phyloP scores from a whole-genome alignment of 2,797 vertebrate genomes.

The Enteromius fasciolatus region DNA sequence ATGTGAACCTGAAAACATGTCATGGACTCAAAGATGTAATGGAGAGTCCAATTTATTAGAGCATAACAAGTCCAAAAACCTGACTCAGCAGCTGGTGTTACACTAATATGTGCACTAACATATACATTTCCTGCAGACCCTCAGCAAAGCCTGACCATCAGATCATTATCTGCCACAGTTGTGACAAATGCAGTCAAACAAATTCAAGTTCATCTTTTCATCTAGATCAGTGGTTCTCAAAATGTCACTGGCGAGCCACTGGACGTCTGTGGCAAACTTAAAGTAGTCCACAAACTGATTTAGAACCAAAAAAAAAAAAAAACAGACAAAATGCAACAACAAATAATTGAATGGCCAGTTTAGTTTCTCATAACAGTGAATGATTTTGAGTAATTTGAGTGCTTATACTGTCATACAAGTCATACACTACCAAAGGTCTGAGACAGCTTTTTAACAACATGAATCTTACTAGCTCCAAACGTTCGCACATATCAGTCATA shows the following conservation, averaged over 20 bases:
- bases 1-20: background rate
- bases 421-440: background rate
- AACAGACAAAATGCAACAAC: background rate
- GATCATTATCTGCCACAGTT: background rate
- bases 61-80: slow-evolving; percentile 4
- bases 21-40: background rate
- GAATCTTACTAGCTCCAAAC: background rate
- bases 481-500: background rate
- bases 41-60: slow-evolving; percentile 3
- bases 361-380: background rate
- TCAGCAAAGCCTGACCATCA: background rate
- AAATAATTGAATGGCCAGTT: background rate
- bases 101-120: slow-evolving; percentile 9
- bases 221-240: background rate
- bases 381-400: background rate
- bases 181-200: slow-evolving; percentile 10
- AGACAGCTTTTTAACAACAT: background rate
- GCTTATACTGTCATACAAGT: background rate
- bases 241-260: background rate
- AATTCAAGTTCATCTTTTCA: background rate
- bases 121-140: background rate
- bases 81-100: slow-evolving; percentile 25
- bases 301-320: too few species aligned
- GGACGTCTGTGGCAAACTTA: too few species aligned
- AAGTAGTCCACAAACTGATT: background rate